Percentiles rank a stretch among this genome's conserved stretches.
phyloP scores from a whole-genome alignment of 2,113 vertebrate genomes.

The Dinomys branickii region DNA sequence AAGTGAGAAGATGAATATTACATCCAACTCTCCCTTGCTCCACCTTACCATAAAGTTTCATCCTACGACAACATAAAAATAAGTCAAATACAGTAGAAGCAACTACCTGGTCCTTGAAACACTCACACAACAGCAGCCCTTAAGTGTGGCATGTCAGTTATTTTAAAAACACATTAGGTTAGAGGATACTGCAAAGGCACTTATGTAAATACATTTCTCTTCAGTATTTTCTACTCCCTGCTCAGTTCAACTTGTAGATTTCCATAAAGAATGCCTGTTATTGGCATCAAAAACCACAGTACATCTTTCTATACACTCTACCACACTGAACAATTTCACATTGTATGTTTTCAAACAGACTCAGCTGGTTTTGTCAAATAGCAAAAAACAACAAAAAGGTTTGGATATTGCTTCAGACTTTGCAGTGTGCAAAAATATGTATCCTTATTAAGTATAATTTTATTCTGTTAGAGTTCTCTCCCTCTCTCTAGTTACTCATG shows the following conservation, averaged over 20 bases:
- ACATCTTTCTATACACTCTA: constrained; percentile 48
- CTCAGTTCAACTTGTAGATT: constrained; percentile 7
- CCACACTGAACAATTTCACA: constrained; percentile 57
- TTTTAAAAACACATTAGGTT: not conserved
- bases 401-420: constrained; percentile 9
- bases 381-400: constrained; percentile 40
- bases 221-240: constrained; percentile 37
- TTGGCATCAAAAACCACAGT: constrained; percentile 37
- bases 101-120: not conserved
- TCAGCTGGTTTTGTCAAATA: constrained; percentile 67
- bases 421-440: not conserved
- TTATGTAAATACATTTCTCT: constrained; percentile 8
- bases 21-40: not conserved
- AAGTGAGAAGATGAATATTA: not conserved
- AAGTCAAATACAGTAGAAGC: not conserved
- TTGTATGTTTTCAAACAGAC: constrained; percentile 65
- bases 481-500: not conserved
- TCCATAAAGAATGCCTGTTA: constrained; percentile 54
- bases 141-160: not conserved
- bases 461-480: not conserved
- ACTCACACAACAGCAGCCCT: not conserved
- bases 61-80: constrained; percentile 44
- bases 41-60: not conserved
- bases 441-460: not conserved
- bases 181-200: not conserved